Conservation (phyloP, 2,888 invertebrate genomes). For the Scaptodrosophila latifasciaeformis region DNA sequence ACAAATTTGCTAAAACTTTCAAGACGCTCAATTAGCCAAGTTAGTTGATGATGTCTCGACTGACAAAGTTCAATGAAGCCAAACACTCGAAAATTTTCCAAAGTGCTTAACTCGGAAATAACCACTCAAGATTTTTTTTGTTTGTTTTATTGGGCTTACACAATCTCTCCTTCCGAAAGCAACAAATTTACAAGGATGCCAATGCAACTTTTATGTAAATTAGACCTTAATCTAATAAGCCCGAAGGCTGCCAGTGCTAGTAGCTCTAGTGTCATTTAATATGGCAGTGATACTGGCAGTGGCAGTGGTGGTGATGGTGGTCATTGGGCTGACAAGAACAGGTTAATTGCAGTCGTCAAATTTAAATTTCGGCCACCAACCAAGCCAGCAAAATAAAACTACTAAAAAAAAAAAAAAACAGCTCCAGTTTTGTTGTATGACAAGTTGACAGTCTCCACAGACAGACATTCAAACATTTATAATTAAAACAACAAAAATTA, state of each 20-base stretch:
- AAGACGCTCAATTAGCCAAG: too few species aligned
- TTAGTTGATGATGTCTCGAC: constrained; percentile 6
- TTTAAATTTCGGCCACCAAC: too few species aligned
- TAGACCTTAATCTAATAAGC: constrained; percentile 63
- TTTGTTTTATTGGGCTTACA: background rate
- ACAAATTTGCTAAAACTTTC: too few species aligned
- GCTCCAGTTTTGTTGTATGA: background rate
- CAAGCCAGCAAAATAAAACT: too few species aligned
- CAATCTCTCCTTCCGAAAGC: constrained; percentile 18
- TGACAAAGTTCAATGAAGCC: constrained; percentile 40
- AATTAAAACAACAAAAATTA: constrained; percentile 33
- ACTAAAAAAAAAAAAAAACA: constrained; percentile 10
- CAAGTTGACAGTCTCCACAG: background rate
- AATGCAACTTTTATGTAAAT: constrained; percentile 41
- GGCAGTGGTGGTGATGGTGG: too few species aligned
- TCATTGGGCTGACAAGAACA: constrained; percentile 44
- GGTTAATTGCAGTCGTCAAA: constrained; percentile 44
- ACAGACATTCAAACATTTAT: background rate
- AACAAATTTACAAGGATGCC: constrained; percentile 42
- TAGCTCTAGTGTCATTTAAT: background rate
- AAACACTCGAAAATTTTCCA: constrained; percentile 6
- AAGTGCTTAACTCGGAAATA: constrained; percentile 29
- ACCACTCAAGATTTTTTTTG: too few species aligned
- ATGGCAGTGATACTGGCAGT: too few species aligned
- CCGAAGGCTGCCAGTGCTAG: constrained; percentile 43